Percentiles rank a stretch among this genome's conserved stretches.
Evolutionary conservation across 1,140 invertebrate genomes (phyloP).

Genomic region (Euura lappo): DNA sequence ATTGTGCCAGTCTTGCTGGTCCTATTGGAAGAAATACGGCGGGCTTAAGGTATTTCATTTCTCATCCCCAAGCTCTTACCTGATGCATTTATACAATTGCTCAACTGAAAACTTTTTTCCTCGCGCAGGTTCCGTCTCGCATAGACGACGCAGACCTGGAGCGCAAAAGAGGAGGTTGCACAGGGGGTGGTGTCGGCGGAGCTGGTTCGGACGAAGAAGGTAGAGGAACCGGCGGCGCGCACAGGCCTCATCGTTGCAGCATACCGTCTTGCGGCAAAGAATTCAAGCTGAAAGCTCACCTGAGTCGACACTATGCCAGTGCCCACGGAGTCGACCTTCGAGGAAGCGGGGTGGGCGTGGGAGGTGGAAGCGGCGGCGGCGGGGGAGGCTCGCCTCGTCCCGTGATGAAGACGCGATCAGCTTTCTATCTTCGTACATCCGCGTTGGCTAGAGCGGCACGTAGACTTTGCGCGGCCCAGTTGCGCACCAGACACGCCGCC

Average conservation of each 20-base stretch:
- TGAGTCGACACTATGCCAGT: conserved; percentile 90
- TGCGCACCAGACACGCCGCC: conserved; percentile 85
- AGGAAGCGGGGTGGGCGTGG: conserved; percentile 34
- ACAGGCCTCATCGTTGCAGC: conserved; percentile 86
- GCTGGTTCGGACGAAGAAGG: conserved; percentile 56
- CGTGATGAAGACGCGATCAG: conserved; percentile 95
- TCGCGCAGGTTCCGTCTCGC: conserved; percentile 59
- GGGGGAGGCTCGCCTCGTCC: conserved; percentile 79
- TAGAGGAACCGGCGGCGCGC: conserved; percentile 66
- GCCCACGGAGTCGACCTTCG: conserved; percentile 80
- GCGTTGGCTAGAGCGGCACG: conserved; percentile 87
- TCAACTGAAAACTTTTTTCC: not conserved
- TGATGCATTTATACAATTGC: not conserved
- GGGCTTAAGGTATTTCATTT: conserved; percentile 76
- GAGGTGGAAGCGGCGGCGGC: conserved; percentile 44
- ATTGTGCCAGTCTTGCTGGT: conserved; percentile 93
- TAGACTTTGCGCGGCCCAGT: conserved; percentile 80
- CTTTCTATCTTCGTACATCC: conserved; percentile 92
- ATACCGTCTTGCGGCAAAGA: conserved; percentile 92
- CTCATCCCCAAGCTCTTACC: not conserved
- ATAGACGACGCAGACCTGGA: conserved; percentile 63
- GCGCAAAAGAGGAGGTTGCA: conserved; percentile 42
- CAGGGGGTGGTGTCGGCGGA: conserved; percentile 48
- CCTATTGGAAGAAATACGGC: conserved; percentile 98
- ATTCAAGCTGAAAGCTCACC: conserved; percentile 91